Evolutionary conservation across 2,113 vertebrate genomes (phyloP).

Genomic region (Nymphicus hollandicus): DNA sequence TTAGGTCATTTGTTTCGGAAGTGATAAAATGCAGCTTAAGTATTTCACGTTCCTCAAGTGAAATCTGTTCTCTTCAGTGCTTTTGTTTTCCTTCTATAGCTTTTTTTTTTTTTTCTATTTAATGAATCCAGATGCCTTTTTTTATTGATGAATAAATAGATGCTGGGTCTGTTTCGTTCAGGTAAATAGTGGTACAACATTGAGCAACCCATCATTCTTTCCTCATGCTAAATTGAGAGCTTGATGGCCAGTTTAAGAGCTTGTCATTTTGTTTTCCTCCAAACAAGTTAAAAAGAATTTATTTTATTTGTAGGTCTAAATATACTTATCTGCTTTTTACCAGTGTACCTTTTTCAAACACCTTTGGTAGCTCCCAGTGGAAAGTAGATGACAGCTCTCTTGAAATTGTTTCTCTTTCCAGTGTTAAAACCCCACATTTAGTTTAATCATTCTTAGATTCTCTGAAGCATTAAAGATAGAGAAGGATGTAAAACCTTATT

Average conservation of each 20-base stretch:
- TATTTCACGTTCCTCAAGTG: not conserved
- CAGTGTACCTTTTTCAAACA: not conserved
- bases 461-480: not conserved
- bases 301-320: not conserved
- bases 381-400: not conserved
- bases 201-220: not conserved
- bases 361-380: not conserved
- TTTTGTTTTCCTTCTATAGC: not conserved
- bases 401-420: not conserved
- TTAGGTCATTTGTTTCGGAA: not conserved
- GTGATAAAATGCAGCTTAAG: not conserved
- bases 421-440: not conserved
- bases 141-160: not conserved
- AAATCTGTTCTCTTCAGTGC: not conserved
- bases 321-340: not conserved
- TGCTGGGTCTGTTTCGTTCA: not conserved
- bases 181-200: not conserved
- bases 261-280: not conserved
- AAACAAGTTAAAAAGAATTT: not conserved
- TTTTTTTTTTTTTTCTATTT: not conserved
- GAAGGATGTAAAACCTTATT: not conserved
- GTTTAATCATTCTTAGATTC: not conserved
- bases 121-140: not conserved
- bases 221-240: not conserved
- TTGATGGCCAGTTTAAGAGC: not conserved